phyloP scores from a whole-genome alignment of 1,140 invertebrate species.

The Ruditapes philippinarum region DNA sequence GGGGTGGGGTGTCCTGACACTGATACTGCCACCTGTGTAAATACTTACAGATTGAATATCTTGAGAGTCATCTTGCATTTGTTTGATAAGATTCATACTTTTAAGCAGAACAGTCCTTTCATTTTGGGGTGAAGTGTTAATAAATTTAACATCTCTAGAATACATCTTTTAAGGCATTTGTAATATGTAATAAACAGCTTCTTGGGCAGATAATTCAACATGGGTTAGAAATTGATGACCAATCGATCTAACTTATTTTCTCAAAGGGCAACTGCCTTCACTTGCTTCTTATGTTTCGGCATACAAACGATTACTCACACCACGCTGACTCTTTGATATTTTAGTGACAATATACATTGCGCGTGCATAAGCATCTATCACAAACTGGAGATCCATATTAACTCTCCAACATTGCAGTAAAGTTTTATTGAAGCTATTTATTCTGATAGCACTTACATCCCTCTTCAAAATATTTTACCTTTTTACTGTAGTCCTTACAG shows the following conservation, averaged over 20 bases:
- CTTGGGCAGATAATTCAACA: background rate
- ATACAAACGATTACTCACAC: conserved; percentile 67
- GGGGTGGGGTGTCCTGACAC: no score
- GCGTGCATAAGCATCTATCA: conserved; percentile 62
- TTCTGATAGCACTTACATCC: background rate
- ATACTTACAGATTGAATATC: background rate
- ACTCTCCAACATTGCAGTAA: conserved; percentile 42
- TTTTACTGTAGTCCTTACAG: no score
- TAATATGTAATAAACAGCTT: no score
- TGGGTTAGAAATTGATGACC: conserved; percentile 22
- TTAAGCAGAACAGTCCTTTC: background rate
- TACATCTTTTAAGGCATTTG: no score
- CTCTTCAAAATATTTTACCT: conserved; percentile 64
- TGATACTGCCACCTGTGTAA: no score
- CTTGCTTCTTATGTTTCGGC: background rate
- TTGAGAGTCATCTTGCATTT: background rate
- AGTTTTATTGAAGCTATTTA: conserved; percentile 32
- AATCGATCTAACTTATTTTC: conserved; percentile 67
- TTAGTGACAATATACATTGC: conserved; percentile 69
- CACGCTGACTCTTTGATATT: conserved; percentile 71
- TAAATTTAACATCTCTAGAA: no score
- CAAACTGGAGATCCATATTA: no score
- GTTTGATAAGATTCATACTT: background rate
- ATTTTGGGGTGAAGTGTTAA: no score
- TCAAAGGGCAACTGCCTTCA: conserved; percentile 66